Percentiles rank a stretch among this genome's conserved stretches.
These are phyloP conservation scores for Chrysochloris asiatica DNA, from an alignment of 2,113 vertebrate genomes.

Conservation along the genomic window DNA sequence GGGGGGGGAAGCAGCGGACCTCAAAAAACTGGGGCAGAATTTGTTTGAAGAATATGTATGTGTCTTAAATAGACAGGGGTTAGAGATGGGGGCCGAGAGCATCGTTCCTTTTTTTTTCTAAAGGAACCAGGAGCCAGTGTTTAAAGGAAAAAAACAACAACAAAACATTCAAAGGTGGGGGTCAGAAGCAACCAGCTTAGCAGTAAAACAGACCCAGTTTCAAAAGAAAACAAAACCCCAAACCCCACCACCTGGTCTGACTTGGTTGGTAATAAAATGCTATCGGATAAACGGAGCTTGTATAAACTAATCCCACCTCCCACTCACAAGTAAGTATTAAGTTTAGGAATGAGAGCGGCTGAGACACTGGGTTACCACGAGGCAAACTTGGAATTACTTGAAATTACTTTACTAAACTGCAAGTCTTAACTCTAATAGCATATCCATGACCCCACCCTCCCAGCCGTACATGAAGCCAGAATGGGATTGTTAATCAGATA, in stretches of 20 bases:
- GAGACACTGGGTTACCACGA: neutral
- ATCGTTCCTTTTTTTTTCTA: neutral
- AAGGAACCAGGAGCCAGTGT: neutral
- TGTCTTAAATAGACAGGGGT: constrained; percentile 61
- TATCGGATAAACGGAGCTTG: constrained; percentile 61
- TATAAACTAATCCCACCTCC: constrained; percentile 67
- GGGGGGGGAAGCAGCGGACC: constrained; percentile 25
- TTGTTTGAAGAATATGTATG: constrained; percentile 42
- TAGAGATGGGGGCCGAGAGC: neutral
- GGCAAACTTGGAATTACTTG: neutral
- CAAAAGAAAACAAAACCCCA: constrained; percentile 50
- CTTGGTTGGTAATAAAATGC: constrained; percentile 71
- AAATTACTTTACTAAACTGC: constrained; percentile 44
- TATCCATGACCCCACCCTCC: constrained; percentile 61
- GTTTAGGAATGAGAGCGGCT: constrained; percentile 37
- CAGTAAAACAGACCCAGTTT: neutral
- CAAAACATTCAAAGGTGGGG: neutral
- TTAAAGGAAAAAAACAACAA: constrained; percentile 34
- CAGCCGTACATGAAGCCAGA: constrained; percentile 5
- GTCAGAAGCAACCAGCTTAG: neutral
- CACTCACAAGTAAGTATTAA: constrained; percentile 48
- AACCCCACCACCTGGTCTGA: constrained; percentile 59
- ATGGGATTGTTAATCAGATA: constrained; percentile 57
- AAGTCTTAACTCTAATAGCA: constrained; percentile 27
- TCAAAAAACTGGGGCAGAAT: constrained; percentile 68